A percentile compares a stretch with the other conserved stretches of the same genome.
Conservation (phyloP, 2,113 vertebrate species). For the Chloroceryle aenea region DNA sequence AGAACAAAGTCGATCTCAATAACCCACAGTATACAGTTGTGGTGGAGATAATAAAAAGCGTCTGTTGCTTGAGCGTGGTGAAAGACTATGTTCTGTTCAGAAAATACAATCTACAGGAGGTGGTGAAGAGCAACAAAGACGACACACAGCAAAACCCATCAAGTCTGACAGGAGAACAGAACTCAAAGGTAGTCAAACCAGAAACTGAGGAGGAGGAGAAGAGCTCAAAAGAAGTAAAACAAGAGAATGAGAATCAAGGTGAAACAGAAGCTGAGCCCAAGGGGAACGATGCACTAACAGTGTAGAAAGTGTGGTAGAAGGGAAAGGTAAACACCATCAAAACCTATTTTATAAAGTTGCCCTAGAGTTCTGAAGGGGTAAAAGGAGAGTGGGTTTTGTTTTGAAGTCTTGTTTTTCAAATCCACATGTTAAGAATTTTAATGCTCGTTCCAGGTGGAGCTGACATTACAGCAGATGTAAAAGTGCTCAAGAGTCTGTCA, state of each 20-base stretch:
- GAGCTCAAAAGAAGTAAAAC: not conserved
- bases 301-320: not conserved
- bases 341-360: not conserved
- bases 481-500: not conserved
- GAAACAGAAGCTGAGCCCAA: conserved; percentile 14
- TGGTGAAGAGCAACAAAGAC: conserved; percentile 81
- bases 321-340: not conserved
- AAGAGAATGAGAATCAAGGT: conserved; percentile 28
- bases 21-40: conserved; percentile 92
- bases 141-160: not conserved
- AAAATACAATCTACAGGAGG: conserved; percentile 96
- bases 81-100: conserved; percentile 89
- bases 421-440: not conserved
- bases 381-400: conserved; percentile 4
- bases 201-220: not conserved
- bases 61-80: conserved; percentile 94
- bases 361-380: not conserved
- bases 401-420: conserved; percentile 7
- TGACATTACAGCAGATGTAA: not conserved
- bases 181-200: not conserved
- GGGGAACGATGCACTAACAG: not conserved
- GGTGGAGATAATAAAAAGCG: conserved; percentile 93
- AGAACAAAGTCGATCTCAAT: conserved; percentile 93
- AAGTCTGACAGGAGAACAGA: not conserved
- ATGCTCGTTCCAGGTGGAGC: not conserved